A percentile compares a stretch with the other conserved stretches of the same genome.
Evolutionary conservation across 2,797 vertebrate species (phyloP).

Genomic region (Eospalax fontanierii): DNA sequence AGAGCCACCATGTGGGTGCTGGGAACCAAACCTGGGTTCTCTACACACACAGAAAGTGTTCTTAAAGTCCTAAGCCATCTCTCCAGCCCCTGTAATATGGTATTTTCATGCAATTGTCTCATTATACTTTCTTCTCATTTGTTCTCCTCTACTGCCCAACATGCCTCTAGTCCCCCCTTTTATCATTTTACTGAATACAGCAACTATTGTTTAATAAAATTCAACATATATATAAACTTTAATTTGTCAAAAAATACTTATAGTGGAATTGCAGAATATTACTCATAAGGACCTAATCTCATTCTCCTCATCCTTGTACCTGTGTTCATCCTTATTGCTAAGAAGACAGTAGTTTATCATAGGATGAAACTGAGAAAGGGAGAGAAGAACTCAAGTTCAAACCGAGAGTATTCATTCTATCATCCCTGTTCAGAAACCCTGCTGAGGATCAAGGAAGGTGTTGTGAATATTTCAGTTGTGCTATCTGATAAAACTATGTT

Average conservation of each 20-base stretch:
- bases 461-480: background rate
- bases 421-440: background rate
- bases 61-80: too few relatives aligned
- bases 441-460: background rate
- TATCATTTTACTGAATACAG: constrained; percentile 48
- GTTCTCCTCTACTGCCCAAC: background rate
- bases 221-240: constrained; percentile 14
- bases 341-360: background rate
- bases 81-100: background rate
- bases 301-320: background rate
- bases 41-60: too few relatives aligned
- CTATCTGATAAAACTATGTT: background rate
- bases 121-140: background rate
- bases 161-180: background rate
- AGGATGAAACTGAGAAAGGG: background rate
- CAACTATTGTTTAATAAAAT: background rate
- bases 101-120: background rate
- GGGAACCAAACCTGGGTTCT: too few relatives aligned
- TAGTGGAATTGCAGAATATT: background rate
- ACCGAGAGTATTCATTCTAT: background rate
- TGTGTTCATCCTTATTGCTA: background rate
- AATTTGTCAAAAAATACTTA: constrained; percentile 37
- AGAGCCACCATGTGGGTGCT: too few relatives aligned
- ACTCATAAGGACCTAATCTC: background rate
- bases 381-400: background rate